A percentile compares a stretch with the other conserved stretches of the same genome.
phyloP scores from a whole-genome alignment of 2,797 vertebrate species.

The Vireo griseus region DNA sequence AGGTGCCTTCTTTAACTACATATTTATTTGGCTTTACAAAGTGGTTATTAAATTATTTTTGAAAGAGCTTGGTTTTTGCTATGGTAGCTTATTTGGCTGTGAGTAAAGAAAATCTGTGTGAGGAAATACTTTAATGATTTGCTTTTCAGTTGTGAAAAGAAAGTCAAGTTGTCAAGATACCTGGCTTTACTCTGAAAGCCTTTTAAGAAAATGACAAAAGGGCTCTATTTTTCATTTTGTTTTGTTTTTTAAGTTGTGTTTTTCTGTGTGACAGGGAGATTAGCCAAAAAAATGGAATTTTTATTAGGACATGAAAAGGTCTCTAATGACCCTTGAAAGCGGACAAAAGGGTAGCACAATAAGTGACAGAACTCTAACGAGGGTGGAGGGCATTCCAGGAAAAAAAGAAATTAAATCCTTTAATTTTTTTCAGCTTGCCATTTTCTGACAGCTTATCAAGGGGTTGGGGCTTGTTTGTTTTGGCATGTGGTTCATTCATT shows the following conservation, averaged over 20 bases:
- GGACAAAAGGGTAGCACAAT: constrained; percentile 48
- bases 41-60: neutral
- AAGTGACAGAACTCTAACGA: constrained; percentile 67
- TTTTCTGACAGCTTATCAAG: constrained; percentile 80
- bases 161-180: constrained; percentile 6
- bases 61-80: neutral
- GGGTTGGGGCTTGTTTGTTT: constrained; percentile 77
- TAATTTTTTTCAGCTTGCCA: constrained; percentile 65
- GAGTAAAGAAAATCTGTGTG: neutral
- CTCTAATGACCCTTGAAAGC: constrained; percentile 62
- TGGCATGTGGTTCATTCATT: constrained; percentile 60
- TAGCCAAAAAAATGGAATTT: constrained; percentile 63
- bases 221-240: neutral
- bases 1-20: neutral
- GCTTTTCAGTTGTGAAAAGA: neutral
- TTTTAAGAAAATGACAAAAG: constrained; percentile 17
- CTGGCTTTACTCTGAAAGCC: constrained; percentile 4
- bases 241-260: constrained; percentile 40
- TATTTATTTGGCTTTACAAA: constrained; percentile 1
- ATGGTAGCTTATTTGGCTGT: neutral
- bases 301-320: constrained; percentile 67
- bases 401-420: constrained; percentile 71
- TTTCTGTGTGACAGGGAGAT: constrained; percentile 36
- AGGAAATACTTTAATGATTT: neutral
- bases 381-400: constrained; percentile 63